These are phyloP conservation scores for Prionace glauca DNA, from an alignment of 2,797 vertebrate genomes.

Conservation along the genomic window DNA sequence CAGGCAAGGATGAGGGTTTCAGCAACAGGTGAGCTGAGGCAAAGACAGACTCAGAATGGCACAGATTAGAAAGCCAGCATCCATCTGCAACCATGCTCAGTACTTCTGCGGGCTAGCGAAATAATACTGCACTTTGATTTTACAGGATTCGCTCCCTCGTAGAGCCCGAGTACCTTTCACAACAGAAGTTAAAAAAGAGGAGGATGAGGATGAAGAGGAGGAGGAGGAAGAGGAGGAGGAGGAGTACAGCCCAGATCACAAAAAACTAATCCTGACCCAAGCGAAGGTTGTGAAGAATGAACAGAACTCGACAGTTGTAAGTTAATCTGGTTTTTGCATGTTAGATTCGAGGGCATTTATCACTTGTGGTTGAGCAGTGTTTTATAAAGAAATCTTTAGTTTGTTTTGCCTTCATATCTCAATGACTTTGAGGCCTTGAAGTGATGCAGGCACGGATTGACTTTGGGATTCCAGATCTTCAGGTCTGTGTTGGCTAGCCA, in stretches of 20 bases:
- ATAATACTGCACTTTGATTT: background rate
- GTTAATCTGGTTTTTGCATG: conserved; percentile 47
- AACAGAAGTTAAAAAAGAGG: conserved; percentile 48
- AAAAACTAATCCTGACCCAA: conserved; percentile 60
- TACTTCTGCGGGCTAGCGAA: background rate
- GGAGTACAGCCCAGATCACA: conserved; percentile 50
- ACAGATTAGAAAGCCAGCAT: background rate
- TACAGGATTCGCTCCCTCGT: conserved; percentile 31
- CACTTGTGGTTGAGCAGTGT: background rate
- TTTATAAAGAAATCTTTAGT: background rate
- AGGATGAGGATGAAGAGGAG: conserved; percentile 60
- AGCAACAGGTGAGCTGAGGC: background rate
- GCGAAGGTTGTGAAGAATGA: conserved; percentile 63
- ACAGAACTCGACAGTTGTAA: conserved; percentile 70
- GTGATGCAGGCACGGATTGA: background rate
- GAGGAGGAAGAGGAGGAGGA: conserved; percentile 45
- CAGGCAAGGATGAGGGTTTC: background rate
- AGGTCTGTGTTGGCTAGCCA: background rate
- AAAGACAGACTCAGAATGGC: too few relatives aligned
- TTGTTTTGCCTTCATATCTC: background rate
- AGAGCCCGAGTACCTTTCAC: background rate
- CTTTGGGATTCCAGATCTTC: background rate
- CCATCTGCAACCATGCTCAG: background rate
- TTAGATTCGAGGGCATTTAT: background rate
- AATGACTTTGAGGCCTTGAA: background rate